phyloP scores from a whole-genome alignment of 2,113 vertebrate species.

The Dasypus novemcinctus region DNA sequence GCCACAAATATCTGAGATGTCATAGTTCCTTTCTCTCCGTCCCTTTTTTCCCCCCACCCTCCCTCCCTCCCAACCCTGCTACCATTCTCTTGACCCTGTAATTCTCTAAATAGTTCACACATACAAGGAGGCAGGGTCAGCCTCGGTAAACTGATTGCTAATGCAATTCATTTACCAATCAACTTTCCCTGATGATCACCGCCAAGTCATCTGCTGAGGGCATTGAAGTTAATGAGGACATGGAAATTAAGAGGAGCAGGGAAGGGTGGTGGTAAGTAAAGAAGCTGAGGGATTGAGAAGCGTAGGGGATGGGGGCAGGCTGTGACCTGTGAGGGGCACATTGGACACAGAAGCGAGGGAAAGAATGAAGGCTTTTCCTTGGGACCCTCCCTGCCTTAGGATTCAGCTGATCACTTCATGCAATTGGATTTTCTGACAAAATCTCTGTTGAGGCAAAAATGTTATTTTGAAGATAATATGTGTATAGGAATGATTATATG shows the following conservation, averaged over 20 bases:
- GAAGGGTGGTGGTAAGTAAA: neutral
- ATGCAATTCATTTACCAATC: constrained; percentile 72
- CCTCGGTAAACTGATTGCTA: constrained; percentile 71
- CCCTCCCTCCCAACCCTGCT: neutral
- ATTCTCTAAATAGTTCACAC: constrained; percentile 15
- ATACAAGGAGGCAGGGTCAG: constrained; percentile 16
- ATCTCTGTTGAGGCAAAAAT: constrained; percentile 49
- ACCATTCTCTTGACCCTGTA: constrained; percentile 8
- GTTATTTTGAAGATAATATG: constrained; percentile 52
- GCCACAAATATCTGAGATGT: neutral
- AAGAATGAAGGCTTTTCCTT: neutral
- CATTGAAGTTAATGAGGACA: constrained; percentile 67
- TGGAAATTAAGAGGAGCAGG: constrained; percentile 23
- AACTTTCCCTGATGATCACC: constrained; percentile 55
- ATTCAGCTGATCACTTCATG: neutral
- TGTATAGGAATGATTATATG: constrained; percentile 58
- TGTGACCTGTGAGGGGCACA: neutral
- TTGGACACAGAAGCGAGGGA: neutral
- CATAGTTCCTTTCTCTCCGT: neutral
- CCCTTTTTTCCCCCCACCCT: neutral
- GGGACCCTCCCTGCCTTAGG: neutral
- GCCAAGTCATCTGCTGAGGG: constrained; percentile 66
- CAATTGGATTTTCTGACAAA: constrained; percentile 56
- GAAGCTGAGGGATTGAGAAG: neutral
- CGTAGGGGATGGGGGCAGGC: neutral